Conservation (phyloP, 2,113 vertebrate species). For the Gasterosteus nipponicus region DNA sequence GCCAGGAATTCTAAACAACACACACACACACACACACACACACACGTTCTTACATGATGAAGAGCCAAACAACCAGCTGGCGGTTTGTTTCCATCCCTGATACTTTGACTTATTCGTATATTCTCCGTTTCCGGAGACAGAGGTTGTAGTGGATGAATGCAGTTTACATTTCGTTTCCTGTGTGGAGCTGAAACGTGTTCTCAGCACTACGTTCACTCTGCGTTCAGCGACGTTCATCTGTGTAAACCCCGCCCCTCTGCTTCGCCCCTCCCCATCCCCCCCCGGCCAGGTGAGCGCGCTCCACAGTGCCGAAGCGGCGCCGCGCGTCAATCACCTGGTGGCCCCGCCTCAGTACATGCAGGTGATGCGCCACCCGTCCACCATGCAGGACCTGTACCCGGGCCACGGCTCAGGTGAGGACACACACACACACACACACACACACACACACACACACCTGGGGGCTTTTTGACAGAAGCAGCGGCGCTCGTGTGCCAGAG, state of each 20-base stretch:
- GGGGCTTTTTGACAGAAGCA: no score
- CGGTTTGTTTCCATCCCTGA: not conserved
- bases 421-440: not conserved
- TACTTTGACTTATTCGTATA: constrained; percentile 26
- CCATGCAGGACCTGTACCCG: constrained; percentile 73
- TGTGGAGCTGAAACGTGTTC: constrained; percentile 2
- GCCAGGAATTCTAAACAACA: not conserved
- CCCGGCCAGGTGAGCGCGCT: constrained; percentile 87
- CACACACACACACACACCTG: no score
- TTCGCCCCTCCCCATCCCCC: not conserved
- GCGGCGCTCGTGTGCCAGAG: no score
- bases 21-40: not conserved
- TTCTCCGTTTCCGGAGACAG: not conserved
- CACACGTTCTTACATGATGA: not conserved
- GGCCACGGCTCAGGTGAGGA: constrained; percentile 84
- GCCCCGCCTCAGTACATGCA: constrained; percentile 90
- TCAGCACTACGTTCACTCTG: no score
- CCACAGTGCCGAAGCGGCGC: constrained; percentile 82
- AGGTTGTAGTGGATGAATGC: not conserved
- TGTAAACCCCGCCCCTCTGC: no score
- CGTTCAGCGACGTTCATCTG: no score
- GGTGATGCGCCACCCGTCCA: constrained; percentile 84
- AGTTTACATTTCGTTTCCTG: constrained; percentile 27
- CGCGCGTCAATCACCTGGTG: constrained; percentile 87
- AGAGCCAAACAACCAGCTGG: not conserved